Evolutionary conservation across 2,113 vertebrate species (phyloP).

Genomic region (Leptobrachium leishanense): DNA sequence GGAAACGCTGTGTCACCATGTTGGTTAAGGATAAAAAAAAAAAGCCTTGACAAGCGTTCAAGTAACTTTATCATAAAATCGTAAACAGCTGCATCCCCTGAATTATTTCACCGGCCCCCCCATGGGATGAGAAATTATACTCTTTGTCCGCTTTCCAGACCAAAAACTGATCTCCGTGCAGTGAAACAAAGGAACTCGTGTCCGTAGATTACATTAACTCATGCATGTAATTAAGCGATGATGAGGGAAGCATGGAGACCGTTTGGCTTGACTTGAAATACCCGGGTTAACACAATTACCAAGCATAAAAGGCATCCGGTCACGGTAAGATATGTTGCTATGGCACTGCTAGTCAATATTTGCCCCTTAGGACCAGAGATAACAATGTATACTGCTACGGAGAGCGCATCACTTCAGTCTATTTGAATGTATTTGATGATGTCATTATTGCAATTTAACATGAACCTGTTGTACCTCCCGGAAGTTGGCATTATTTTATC

Average conservation of each 20-base stretch:
- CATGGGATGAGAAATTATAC: not conserved
- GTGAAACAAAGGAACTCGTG: not conserved
- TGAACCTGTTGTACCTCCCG: no score
- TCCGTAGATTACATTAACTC: not conserved
- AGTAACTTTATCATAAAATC: not conserved
- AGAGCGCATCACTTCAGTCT: no score
- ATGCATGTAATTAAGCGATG: not conserved
- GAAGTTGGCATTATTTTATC: no score
- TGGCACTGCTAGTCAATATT: not conserved
- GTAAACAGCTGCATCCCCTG: constrained; percentile 3
- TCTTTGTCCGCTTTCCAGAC: not conserved
- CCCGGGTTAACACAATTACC: not conserved
- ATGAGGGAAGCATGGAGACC: not conserved
- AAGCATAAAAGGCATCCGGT: not conserved
- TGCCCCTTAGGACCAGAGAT: not conserved
- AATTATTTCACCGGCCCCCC: not conserved
- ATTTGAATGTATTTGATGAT: no score
- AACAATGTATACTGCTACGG: not conserved
- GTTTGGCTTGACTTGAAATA: not conserved
- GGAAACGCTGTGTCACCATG: constrained; percentile 15
- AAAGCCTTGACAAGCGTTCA: not conserved
- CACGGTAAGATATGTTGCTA: not conserved
- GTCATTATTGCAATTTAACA: no score
- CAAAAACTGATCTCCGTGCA: not conserved
- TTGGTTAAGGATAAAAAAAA: not conserved